Evolutionary conservation across 2,797 vertebrate species (phyloP).

Genomic region (Myotis daubentonii): DNA sequence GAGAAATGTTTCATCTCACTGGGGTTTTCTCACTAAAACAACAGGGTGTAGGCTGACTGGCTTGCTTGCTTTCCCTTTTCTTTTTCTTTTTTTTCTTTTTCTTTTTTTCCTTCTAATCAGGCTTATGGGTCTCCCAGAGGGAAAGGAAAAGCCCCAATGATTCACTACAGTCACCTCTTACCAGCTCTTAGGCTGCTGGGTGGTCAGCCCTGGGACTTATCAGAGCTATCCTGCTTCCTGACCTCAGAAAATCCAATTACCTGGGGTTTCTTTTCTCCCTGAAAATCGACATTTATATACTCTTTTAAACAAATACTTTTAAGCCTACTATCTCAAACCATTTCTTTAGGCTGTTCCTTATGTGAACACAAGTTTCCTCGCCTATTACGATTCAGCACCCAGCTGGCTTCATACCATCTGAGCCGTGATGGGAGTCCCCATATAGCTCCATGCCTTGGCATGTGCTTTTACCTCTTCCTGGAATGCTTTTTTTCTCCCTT

Average conservation of each 20-base stretch:
- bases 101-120: background rate
- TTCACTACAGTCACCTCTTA: constrained; percentile 25
- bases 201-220: background rate
- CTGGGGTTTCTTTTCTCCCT: constrained; percentile 1
- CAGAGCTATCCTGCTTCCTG: background rate
- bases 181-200: background rate
- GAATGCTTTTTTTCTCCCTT: constrained; percentile 69
- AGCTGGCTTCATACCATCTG: constrained; percentile 56
- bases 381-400: constrained; percentile 57
- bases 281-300: constrained; percentile 58
- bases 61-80: background rate
- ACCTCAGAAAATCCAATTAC: constrained; percentile 14
- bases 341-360: constrained; percentile 49
- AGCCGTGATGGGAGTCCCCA: constrained; percentile 63
- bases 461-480: constrained; percentile 77
- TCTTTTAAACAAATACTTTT: constrained; percentile 57
- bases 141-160: constrained; percentile 42
- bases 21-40: constrained; percentile 23
- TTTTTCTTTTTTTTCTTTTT: too few relatives aligned
- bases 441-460: constrained; percentile 69
- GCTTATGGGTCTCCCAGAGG: constrained; percentile 23
- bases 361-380: constrained; percentile 56
- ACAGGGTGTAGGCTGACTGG: background rate
- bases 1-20: constrained; percentile 15
- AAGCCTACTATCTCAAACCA: constrained; percentile 56